A percentile compares a stretch with the other conserved stretches of the same genome.
phyloP scores from a whole-genome alignment of 2,888 invertebrate genomes.

The Xiphydria camelus region DNA sequence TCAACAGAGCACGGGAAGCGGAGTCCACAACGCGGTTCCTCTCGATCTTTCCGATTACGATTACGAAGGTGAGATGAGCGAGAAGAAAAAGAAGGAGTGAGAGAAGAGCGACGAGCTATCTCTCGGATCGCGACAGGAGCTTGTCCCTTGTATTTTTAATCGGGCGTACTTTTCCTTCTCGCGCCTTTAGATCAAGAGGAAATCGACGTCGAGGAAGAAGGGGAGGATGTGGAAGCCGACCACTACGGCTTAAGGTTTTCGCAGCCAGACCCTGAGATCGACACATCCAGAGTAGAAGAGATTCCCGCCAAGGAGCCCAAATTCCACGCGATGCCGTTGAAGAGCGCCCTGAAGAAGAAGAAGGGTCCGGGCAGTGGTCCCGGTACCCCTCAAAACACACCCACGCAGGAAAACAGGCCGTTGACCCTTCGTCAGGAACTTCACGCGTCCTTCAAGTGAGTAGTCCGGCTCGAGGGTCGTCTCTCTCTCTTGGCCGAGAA shows the following conservation, averaged over 20 bases:
- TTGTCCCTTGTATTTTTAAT: not conserved
- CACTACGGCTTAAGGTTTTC: conserved; percentile 63
- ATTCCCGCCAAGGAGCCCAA: conserved; percentile 92
- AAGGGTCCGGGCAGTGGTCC: conserved; percentile 64
- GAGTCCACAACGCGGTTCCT: conserved; percentile 44
- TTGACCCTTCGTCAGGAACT: conserved; percentile 74
- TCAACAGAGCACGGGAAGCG: conserved; percentile 30
- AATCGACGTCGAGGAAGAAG: conserved; percentile 68
- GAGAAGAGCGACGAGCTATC: too few species aligned
- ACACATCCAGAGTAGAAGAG: conserved; percentile 85
- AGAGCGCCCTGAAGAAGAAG: conserved; percentile 90
- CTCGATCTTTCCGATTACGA: conserved; percentile 63
- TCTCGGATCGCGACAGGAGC: too few species aligned
- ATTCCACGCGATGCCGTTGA: conserved; percentile 88
- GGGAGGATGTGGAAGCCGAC: conserved; percentile 61
- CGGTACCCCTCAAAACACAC: conserved; percentile 70
- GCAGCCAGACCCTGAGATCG: conserved; percentile 71
- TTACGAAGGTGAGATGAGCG: conserved; percentile 64
- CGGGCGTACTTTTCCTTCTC: not conserved
- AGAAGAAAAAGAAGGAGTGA: conserved; percentile 16
- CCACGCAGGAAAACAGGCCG: conserved; percentile 72
- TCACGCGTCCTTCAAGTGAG: conserved; percentile 82
- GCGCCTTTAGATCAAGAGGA: conserved; percentile 65
- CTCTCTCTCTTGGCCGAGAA: too few species aligned
- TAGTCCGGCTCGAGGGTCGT: conserved; percentile 33